A percentile compares a stretch with the other conserved stretches of the same genome.
These are phyloP conservation scores for Anneissia japonica DNA, from an alignment of 35 echinoderm and acorn worm genomes.

Conservation along the genomic window DNA sequence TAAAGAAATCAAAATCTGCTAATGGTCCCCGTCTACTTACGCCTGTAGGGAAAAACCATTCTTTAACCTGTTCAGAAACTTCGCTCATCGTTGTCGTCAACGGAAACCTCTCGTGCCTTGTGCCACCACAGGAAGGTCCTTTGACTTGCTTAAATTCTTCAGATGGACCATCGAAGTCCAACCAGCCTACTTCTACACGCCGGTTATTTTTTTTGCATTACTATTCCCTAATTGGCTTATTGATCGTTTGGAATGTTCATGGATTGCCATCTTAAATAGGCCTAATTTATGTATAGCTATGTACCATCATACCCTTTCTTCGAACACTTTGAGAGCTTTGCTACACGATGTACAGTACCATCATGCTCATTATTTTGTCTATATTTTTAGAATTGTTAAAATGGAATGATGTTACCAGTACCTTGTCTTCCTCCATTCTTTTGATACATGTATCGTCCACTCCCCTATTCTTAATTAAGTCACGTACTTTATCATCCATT, in stretches of 20 bases:
- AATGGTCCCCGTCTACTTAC: constrained; percentile 26
- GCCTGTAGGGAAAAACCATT: constrained; percentile 29
- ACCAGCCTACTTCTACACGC: constrained; percentile 30
- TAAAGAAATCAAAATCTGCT: constrained; percentile 16
- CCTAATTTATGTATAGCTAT: too few relatives aligned
- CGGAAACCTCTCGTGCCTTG: constrained; percentile 14
- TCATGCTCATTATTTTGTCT: too few relatives aligned
- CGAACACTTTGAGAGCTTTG: too few relatives aligned
- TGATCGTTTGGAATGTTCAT: constrained; percentile 9
- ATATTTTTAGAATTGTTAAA: too few relatives aligned
- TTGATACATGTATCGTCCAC: too few relatives aligned
- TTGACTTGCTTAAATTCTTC: constrained; percentile 40
- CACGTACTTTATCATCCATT: too few relatives aligned
- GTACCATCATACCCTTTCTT: too few relatives aligned
- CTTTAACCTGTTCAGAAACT: not conserved
- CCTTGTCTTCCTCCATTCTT: too few relatives aligned
- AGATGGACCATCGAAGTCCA: constrained; percentile 1
- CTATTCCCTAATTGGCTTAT: constrained; percentile 15
- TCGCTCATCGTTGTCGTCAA: not conserved
- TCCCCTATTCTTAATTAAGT: too few relatives aligned
- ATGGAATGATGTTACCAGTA: too few relatives aligned
- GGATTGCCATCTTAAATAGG: too few relatives aligned
- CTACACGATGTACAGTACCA: too few relatives aligned
- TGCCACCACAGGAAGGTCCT: constrained; percentile 22
- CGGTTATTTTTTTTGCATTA: constrained; percentile 5